Percentiles rank a stretch among this genome's conserved stretches.
phyloP scores from a whole-genome alignment of 2,113 vertebrate genomes.

The Elgaria multicarinata region DNA sequence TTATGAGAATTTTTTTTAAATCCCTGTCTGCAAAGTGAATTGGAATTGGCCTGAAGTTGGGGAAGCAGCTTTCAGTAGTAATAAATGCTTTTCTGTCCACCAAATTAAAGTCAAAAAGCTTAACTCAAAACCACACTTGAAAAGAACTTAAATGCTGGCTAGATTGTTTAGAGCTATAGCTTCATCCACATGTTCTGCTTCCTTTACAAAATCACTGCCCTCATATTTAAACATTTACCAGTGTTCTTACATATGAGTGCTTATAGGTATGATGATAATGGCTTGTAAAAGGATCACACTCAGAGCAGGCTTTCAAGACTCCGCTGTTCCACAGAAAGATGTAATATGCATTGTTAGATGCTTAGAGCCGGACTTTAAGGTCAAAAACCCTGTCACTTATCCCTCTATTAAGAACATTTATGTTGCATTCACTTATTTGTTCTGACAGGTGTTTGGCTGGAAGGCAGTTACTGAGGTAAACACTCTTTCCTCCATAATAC shows the following conservation, averaged over 20 bases:
- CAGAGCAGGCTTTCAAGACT: background rate
- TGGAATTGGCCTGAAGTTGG: background rate
- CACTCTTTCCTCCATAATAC: conserved; percentile 22
- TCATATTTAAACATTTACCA: background rate
- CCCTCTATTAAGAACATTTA: conserved; percentile 8
- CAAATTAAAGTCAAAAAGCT: background rate
- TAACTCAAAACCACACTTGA: background rate
- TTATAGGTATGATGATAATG: background rate
- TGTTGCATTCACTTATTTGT: conserved; percentile 23
- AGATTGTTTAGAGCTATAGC: background rate
- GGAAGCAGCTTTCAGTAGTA: conserved; percentile 7
- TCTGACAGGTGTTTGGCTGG: conserved; percentile 29
- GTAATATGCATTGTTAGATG: background rate
- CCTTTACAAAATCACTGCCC: background rate
- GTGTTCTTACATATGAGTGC: background rate
- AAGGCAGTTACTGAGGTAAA: conserved; percentile 32
- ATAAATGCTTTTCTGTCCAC: background rate
- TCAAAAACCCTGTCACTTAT: conserved; percentile 23
- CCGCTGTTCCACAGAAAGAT: background rate
- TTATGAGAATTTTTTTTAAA: background rate
- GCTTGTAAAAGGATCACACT: background rate
- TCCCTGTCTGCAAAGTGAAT: background rate
- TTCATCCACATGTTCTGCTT: background rate
- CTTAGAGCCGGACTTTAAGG: background rate
- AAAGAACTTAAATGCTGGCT: background rate